phyloP scores from a whole-genome alignment of 2,113 vertebrate genomes.

The Hippocampus barbouri region DNA sequence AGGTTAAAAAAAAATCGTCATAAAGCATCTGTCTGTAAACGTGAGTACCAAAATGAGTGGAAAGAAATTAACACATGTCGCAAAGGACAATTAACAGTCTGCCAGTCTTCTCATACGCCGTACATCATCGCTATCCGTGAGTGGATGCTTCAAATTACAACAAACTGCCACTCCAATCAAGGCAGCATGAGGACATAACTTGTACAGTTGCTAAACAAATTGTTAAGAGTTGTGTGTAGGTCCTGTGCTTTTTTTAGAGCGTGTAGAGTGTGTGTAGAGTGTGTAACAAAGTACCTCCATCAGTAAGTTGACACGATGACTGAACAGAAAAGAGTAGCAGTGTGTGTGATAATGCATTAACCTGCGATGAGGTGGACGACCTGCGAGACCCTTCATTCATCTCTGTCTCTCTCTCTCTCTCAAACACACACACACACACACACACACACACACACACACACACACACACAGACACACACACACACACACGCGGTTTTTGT shows the following conservation, averaged over 20 bases:
- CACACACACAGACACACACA: slow-evolving; percentile 1
- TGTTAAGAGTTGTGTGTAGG: slow-evolving; percentile 13
- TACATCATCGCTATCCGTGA: no score
- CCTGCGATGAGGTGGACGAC: slow-evolving; percentile 63
- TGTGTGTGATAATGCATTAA: slow-evolving; percentile 72
- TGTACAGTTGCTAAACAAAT: slow-evolving; percentile 42
- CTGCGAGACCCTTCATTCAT: slow-evolving; percentile 64
- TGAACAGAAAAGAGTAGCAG: slow-evolving; percentile 60
- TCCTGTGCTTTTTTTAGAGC: neutral
- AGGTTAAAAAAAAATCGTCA: no score
- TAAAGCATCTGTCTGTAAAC: no score
- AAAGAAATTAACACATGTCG: neutral
- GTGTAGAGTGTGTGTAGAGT: slow-evolving; percentile 18
- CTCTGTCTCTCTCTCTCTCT: slow-evolving; percentile 20
- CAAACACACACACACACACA: slow-evolving; percentile 13
- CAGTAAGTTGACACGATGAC: slow-evolving; percentile 50
- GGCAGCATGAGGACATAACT: slow-evolving; percentile 19
- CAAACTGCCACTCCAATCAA: slow-evolving; percentile 51
- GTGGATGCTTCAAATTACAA: slow-evolving; percentile 55
- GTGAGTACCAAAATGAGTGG: no score
- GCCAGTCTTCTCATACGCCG: no score
- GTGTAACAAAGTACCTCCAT: slow-evolving; percentile 61
- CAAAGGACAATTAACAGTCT: neutral
- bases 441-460: slow-evolving; percentile 20
- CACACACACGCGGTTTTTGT: slow-evolving; percentile 18